Evolutionary conservation across 2,888 invertebrate species (phyloP), one percentile per base, ranked within the genome.

Genomic region (Ashinkailepas kermadecensis): DNA sequence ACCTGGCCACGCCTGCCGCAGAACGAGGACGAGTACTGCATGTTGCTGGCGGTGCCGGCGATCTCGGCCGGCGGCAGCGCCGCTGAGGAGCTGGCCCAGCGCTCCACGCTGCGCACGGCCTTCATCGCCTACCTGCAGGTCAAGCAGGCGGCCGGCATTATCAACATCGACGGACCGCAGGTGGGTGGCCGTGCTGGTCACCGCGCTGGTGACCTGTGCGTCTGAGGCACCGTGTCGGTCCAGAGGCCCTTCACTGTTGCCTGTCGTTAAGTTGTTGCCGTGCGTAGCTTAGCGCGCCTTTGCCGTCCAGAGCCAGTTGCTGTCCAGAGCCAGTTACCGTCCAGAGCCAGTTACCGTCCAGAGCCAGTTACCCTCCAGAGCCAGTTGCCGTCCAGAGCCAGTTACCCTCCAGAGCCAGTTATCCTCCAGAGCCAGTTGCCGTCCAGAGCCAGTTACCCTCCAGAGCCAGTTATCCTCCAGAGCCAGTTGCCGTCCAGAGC

Each of bases 141-240:
- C 87, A 99, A 99, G 89, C 96, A 96, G 90, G 99, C 99, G 83
- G 99, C 99, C 85, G 99, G 99, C 86, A 99, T 99, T 87, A 96
- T 99, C 85, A 99, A 99, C 89, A 94, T 97, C 84, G 87, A 80
- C 18, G 87, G 94, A 84, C 96, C 96, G 82, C 93, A 93, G 90
- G 93, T 93, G 88, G 86, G 88, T 87, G 11, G 78, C 56, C 11
- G 62, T 11, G 54, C 21, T 21, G 7, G 74, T n/a, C n/a, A n/a
- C n/a, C n/a, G 39, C 39, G 39, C 39, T 4, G 39, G 39, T 39
- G 39, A 39, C 39, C 39, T 39, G 39, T 39, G 39, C 39, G 39
- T 39, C 39, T 39, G 2, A 39, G 39, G 39, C 39, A 39, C 39
- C 39, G 39, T 39, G 39, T 39, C 39, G 2, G 39, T 39, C 39